Evolutionary conservation across 2,113 vertebrate species (phyloP).

Genomic region (Mus pahari): DNA sequence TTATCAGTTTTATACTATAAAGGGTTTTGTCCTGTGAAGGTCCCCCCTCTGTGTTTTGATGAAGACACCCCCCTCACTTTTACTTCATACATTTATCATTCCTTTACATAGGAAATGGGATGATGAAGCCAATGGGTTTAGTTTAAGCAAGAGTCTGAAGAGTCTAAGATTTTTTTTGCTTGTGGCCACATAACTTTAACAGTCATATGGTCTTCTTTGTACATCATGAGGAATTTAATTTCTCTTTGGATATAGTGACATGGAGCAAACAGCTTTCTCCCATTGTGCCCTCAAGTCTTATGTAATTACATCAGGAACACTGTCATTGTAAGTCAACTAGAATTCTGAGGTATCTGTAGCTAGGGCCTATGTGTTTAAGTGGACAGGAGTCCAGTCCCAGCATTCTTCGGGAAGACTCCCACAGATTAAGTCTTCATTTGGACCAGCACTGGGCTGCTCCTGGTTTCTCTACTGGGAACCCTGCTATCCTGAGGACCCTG

Average conservation of each 20-base stretch:
- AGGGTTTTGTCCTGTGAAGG: not conserved
- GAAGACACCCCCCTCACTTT: not conserved
- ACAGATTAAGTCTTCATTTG: constrained; percentile 87
- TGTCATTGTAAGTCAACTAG: not conserved
- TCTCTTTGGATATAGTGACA: not conserved
- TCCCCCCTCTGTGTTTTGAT: not conserved
- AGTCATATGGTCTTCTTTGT: not conserved
- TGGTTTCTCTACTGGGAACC: constrained; percentile 88
- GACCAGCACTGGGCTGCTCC: constrained; percentile 60
- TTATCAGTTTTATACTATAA: not conserved
- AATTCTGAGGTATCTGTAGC: not conserved
- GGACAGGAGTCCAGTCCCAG: not conserved
- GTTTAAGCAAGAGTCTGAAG: not conserved
- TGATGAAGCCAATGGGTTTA: not conserved
- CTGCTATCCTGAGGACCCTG: constrained; percentile 80
- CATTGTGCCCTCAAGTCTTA: not conserved
- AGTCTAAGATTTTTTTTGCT: not conserved
- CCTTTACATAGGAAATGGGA: not conserved
- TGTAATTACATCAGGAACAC: not conserved
- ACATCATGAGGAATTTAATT: not conserved
- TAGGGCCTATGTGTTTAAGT: not conserved
- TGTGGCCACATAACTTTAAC: not conserved
- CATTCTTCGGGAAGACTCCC: constrained; percentile 4
- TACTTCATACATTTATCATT: not conserved
- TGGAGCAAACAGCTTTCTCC: not conserved